Evolutionary conservation across 2,888 invertebrate genomes (phyloP), one percentile per base, ranked within the genome.

Genomic region (Ectropis crepuscularia): DNA sequence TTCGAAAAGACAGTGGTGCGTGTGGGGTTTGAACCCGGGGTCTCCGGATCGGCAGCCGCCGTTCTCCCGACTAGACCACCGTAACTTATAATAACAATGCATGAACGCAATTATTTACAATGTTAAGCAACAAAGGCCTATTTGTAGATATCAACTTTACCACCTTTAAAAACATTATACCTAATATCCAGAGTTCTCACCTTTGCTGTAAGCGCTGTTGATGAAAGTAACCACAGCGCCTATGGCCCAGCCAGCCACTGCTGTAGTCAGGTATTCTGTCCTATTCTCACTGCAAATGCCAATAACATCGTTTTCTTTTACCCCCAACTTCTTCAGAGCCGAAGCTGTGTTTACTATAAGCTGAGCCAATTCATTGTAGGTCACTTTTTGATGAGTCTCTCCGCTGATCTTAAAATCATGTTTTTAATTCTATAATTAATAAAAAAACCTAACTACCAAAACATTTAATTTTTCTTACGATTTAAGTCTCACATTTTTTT

Each of bases 241-340:
- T 10, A 74, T 75, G 60, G 76, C 83, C 60, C 79, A 73, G 4
- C 75, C 76, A 11, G 81, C 85, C n/a, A 84, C 51, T 0, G 74
- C 54, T 0, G 82, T 73, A 4, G 76, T 68, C 42, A 86, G 39
- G 12, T 75, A 81, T 68, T 88, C 87, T 0, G 74, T 74, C 63
- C 82, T 72, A 63, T 86, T 87, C 62, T 86, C 86, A 59, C 83
- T 84, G 62, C 80, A 82, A 49, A 87, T 73, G 0, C 79, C 85
- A 0, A 83, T 78, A 0, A 82, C 78, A 36, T 86, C 86, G 5
- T 78, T 82, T 41, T 61, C 59, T 53, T 70, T 73, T 9, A 85
- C 65, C 4, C 84, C 83, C 4, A 79, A 58, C 6, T 75, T 64
- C 7, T 64, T 65, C 0, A 86, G 68, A 2, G 77, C 70, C 0